phyloP scores from a whole-genome alignment of 1,140 invertebrate genomes.

The Musca domestica region DNA sequence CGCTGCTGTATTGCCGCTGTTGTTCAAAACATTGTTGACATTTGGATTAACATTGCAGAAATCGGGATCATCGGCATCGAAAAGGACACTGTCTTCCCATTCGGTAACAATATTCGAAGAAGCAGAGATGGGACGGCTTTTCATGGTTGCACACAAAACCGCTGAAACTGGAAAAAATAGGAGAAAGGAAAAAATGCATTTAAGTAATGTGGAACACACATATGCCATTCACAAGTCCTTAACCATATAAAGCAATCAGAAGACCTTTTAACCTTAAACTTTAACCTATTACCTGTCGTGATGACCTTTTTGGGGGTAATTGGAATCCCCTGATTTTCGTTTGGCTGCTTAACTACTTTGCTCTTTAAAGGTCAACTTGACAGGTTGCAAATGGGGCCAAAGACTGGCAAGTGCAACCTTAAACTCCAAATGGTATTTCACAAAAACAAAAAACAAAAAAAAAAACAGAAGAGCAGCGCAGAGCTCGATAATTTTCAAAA shows the following conservation, averaged over 20 bases:
- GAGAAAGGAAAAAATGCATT: background rate
- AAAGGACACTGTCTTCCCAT: constrained; percentile 50
- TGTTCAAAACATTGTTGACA: constrained; percentile 32
- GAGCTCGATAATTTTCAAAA: too few species aligned
- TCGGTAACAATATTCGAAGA: constrained; percentile 40
- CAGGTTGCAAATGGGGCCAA: too few species aligned
- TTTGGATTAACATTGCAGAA: constrained; percentile 38
- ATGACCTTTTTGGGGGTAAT: background rate
- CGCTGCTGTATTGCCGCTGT: constrained; percentile 2
- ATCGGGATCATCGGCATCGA: constrained; percentile 53
- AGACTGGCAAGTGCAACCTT: too few species aligned
- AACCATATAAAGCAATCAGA: too few species aligned
- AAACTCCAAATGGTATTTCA: too few species aligned
- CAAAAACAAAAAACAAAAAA: too few species aligned
- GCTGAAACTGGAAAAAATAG: background rate
- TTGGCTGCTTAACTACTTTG: background rate
- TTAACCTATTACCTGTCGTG: too few species aligned
- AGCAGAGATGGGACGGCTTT: constrained; percentile 15
- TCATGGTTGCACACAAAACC: constrained; percentile 18
- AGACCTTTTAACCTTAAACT: too few species aligned
- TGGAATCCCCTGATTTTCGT: background rate
- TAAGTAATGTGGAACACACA: background rate
- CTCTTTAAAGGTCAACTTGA: background rate
- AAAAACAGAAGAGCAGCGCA: too few species aligned
- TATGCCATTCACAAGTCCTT: too few species aligned